These are phyloP conservation scores for Sinelater perroti DNA, from an alignment of 2,888 invertebrate genomes.

Conservation along the genomic window DNA sequence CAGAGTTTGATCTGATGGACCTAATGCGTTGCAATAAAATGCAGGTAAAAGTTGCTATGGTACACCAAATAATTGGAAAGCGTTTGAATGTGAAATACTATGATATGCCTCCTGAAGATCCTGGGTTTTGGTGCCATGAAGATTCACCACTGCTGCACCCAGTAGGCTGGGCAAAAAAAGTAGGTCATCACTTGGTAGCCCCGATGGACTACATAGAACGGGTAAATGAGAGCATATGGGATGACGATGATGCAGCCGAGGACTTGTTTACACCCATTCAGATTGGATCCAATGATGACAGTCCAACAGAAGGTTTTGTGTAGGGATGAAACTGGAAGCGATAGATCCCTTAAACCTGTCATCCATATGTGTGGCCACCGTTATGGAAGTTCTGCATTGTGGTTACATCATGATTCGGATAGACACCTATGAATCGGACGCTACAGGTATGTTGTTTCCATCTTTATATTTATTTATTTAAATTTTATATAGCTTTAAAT, in stretches of 20 bases:
- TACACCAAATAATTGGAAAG: slow-evolving; percentile 91
- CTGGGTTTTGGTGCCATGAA: slow-evolving; percentile 97
- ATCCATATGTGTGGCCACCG: slow-evolving; percentile 93
- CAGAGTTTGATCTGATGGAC: too few relatives aligned
- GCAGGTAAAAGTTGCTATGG: slow-evolving; percentile 79
- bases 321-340: slow-evolving; percentile 96
- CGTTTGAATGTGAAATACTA: slow-evolving; percentile 91
- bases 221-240: slow-evolving; percentile 73
- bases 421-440: slow-evolving; percentile 90
- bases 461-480: too few relatives aligned
- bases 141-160: slow-evolving; percentile 94
- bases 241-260: slow-evolving; percentile 81
- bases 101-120: slow-evolving; percentile 79
- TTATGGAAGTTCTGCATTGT: slow-evolving; percentile 90
- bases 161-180: slow-evolving; percentile 90
- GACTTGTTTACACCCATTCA: slow-evolving; percentile 75
- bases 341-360: slow-evolving; percentile 96
- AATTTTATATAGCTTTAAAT: too few relatives aligned
- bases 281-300: slow-evolving; percentile 57
- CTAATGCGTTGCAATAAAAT: too few relatives aligned
- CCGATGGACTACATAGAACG: slow-evolving; percentile 81
- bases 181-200: slow-evolving; percentile 89
- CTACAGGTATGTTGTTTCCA: slow-evolving; percentile 60
- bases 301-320: slow-evolving; percentile 64
- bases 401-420: slow-evolving; percentile 97